Conservation (phyloP, 2,888 invertebrate genomes). For the Pristionchus arcanus region DNA sequence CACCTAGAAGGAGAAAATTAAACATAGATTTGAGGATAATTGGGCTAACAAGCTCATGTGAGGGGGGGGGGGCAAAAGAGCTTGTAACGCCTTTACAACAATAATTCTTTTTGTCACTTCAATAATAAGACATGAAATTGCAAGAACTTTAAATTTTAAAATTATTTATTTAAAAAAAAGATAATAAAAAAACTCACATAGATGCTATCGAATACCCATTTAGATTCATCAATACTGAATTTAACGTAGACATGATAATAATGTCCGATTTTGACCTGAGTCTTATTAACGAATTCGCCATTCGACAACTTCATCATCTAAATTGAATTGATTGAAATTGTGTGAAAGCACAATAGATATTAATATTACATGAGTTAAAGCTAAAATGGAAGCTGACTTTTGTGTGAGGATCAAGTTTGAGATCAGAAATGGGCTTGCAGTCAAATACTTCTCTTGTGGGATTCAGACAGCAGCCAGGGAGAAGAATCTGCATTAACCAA, state of each 20-base stretch:
- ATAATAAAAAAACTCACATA: background rate
- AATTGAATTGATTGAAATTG: background rate
- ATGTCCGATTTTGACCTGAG: background rate
- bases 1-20: background rate
- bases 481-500: background rate
- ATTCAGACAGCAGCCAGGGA: background rate
- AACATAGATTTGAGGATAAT: too few species aligned
- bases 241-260: background rate
- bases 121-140: too few species aligned
- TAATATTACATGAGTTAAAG: background rate
- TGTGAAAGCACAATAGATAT: background rate
- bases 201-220: slow-evolving; percentile 4
- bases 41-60: too few species aligned
- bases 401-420: background rate
- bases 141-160: too few species aligned
- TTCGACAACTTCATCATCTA: background rate
- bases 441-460: background rate
- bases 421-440: background rate
- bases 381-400: background rate
- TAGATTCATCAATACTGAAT: background rate
- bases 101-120: too few species aligned
- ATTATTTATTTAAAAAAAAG: too few species aligned
- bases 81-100: too few species aligned
- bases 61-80: too few species aligned
- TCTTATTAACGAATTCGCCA: background rate